Evolutionary conservation across 1,140 invertebrate genomes (phyloP), one percentile per base, ranked within the genome.

Genomic region (Zaprionus vittiger): DNA sequence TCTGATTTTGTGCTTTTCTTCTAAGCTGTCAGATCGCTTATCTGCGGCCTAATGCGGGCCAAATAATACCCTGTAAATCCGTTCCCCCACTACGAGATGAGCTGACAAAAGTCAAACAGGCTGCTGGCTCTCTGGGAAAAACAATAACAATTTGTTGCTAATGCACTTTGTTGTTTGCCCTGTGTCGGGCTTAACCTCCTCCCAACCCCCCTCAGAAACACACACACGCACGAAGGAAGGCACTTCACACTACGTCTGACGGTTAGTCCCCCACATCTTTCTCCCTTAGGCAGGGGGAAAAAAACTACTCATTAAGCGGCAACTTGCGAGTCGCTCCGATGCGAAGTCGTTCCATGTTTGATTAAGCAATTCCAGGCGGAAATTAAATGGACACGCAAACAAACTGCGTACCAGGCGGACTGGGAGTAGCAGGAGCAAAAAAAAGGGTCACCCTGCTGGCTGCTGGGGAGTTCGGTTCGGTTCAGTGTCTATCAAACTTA

Each of bases 331-430:
- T 81, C 77, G 76, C 72, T 28, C 63, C 70, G 73, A 72, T 64
- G 41, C 17, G 56, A 9, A 5, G 28, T 31, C 37, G 26, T 65
- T 67, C 79, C 59, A 73, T 82, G 85, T 90, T 90, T 90, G 85
- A 90, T 90, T 90, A 90, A 90, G 85, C 85, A 90, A 85, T 90
- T 90, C 79, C 85, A 85, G 79, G 66, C 85, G 85, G 85, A 90
- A 90, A 90, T 90, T 90, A 90, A 90, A 90, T 90, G 85, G 85
- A 90, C 85, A 90, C 85, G 85, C 86, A 90, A 86, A 90, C 85
- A 90, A 87, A 87, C 84, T 80, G 74, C 38, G 64, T 59, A 52
- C 55, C 52, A 59, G 20, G 26, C 17, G 24, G 14, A 14, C 41
- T 17, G 38, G 55, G 55, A 20, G 20, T 22, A 60, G 57, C 57